Evolutionary conservation across 2,888 invertebrate species (phyloP).

Genomic region (Drosophila nr. perissopoda): DNA sequence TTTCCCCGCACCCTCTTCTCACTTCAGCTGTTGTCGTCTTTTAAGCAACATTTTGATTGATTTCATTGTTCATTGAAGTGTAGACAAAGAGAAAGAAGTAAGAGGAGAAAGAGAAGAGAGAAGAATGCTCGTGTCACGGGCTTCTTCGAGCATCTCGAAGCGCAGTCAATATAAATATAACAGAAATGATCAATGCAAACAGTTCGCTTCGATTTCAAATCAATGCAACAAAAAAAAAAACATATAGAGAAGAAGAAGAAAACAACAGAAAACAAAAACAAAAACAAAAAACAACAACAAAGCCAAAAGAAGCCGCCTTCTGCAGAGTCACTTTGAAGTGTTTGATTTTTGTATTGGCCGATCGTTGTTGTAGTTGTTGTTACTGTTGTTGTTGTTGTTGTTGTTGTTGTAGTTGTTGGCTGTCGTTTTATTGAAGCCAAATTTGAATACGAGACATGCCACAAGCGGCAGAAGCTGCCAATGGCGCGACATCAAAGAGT

Average conservation of each 20-base stretch:
- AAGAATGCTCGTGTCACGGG: conserved; percentile 46
- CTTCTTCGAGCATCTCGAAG: conserved; percentile 7
- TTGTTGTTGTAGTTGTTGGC: conserved; percentile 67
- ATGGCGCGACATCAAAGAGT: conserved; percentile 78
- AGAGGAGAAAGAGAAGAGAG: not conserved
- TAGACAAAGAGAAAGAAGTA: not conserved
- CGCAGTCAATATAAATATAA: conserved; percentile 66
- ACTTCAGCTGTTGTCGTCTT: not conserved
- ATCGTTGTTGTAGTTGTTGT: conserved; percentile 43
- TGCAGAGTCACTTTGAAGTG: conserved; percentile 74
- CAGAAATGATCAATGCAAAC: conserved; percentile 68
- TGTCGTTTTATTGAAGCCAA: conserved; percentile 80
- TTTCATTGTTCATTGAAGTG: conserved; percentile 28
- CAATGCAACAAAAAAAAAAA: conserved; percentile 30
- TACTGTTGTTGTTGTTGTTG: conserved; percentile 34
- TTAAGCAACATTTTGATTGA: conserved; percentile 39
- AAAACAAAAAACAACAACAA: conserved; percentile 11
- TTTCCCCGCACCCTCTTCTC: not conserved
- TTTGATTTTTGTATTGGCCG: conserved; percentile 76
- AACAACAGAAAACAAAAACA: conserved; percentile 16
- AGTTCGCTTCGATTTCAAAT: conserved; percentile 60
- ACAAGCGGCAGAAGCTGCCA: conserved; percentile 60
- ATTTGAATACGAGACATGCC: conserved; percentile 78
- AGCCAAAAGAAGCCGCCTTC: conserved; percentile 69
- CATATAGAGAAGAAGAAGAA: conserved; percentile 14